Base-by-base conservation (phyloP, 2,797 vertebrate species). In the Gobionotothen gibberifrons region DNA sequence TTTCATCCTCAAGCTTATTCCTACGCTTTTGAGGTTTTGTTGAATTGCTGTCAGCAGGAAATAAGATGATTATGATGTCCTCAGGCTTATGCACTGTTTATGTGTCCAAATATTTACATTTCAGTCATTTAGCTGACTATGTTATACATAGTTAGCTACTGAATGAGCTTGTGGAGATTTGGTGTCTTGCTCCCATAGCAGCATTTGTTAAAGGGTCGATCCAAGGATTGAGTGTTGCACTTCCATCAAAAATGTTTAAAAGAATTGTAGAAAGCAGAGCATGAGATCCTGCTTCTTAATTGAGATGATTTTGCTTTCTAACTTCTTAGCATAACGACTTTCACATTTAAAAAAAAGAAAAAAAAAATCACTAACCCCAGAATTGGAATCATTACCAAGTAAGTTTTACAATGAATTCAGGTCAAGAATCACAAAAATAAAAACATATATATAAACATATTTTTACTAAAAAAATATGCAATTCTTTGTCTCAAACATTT, bases 11-110 rank as follows among this genome's bases (percentile, higher is more conserved):
- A 22, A 39, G 47, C 61, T 75, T 57, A 72, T 80, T 86, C 47
- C 69, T 32, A 62, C 65, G 44, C 61, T 73, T 66, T 52, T 51
- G 26, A 56, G 54, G 21, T 79, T 82, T 83, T 66, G 43, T 60
- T 65, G 76, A 73, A 78, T 69, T 75, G 47, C 82, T 58, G 17
- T 85, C 73, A 76, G 68, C 65, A 72, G 76, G 63, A 74, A 62
- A 44, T 71, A 66, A 59, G 71, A 77, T 65, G 59, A 72, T 70
- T 0, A 29, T 26, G 60, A 62, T 55, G 26, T n/a, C 59, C 52
- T n/a, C 0, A 4, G 40, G 13, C 11, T 70, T 9, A 46, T 0
- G 10, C 42, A 9, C 3, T 1, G 26, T 21, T 67, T 32, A 36
- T 66, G 36, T 69, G 43, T n/a, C 16, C 19, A 53, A 51, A 78